Percentiles rank a stretch among this genome's conserved stretches.
Evolutionary conservation across 2,888 invertebrate species (phyloP).

Genomic region (Polydrusus cervinus): DNA sequence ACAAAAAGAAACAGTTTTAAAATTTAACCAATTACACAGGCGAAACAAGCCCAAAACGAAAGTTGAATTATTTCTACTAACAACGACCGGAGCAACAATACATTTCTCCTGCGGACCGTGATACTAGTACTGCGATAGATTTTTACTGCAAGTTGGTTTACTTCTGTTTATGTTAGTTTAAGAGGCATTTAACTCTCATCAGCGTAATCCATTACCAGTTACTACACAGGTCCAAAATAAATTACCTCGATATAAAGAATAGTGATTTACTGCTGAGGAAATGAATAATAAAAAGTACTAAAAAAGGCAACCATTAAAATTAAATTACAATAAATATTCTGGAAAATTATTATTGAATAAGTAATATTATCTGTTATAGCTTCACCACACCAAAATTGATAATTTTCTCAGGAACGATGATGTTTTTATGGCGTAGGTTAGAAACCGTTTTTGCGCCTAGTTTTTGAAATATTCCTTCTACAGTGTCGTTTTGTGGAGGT

Average conservation of each 20-base stretch:
- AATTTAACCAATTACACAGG: neutral
- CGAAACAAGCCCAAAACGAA: neutral
- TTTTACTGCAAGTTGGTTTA: neutral
- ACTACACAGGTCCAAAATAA: neutral
- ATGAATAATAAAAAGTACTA: too few species aligned
- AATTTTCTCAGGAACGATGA: too few species aligned
- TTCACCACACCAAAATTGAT: too few species aligned
- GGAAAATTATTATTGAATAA: too few species aligned
- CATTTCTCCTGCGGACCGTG: slow-evolving; percentile 4
- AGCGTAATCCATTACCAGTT: neutral
- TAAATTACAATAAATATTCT: too few species aligned
- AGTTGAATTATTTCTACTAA: neutral
- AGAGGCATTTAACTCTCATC: neutral
- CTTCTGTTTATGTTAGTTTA: slow-evolving; percentile 17
- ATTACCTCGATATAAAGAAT: neutral
- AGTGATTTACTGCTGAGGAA: neutral
- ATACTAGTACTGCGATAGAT: neutral
- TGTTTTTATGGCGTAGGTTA: too few species aligned
- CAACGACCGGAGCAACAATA: slow-evolving; percentile 3
- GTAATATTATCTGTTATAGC: too few species aligned
- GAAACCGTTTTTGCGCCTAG: too few species aligned
- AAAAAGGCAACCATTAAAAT: too few species aligned
- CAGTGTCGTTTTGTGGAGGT: too few species aligned
- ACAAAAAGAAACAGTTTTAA: neutral
- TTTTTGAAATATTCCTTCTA: too few species aligned